Conservation (phyloP, 2,888 invertebrate species). For the Pimpla rufipes region DNA sequence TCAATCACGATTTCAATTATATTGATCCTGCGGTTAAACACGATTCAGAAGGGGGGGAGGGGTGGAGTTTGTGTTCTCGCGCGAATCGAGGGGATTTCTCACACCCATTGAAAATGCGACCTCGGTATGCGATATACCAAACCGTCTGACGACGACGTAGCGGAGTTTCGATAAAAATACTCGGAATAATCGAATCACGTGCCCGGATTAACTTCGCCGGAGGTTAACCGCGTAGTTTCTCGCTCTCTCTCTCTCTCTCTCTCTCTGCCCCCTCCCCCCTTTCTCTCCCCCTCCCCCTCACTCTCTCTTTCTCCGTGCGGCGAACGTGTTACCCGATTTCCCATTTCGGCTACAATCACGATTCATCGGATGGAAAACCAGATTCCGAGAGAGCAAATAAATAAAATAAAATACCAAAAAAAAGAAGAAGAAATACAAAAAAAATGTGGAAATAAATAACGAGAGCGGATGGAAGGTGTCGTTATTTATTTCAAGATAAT, state of each 20-base stretch:
- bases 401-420: constrained; percentile 17
- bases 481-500: constrained; percentile 38
- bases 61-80: constrained; percentile 20
- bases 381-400: constrained; percentile 48
- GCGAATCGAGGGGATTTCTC: constrained; percentile 52
- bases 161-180: constrained; percentile 53
- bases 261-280: neutral
- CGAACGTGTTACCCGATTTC: constrained; percentile 63
- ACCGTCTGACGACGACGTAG: constrained; percentile 42
- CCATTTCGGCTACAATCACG: constrained; percentile 66
- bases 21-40: constrained; percentile 69
- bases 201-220: constrained; percentile 65
- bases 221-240: constrained; percentile 53
- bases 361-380: constrained; percentile 68
- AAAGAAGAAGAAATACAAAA: too few species aligned
- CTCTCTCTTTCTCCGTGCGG: constrained; percentile 24
- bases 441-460: constrained; percentile 8
- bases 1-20: constrained; percentile 70
- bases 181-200: constrained; percentile 66
- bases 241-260: neutral
- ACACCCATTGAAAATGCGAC: constrained; percentile 39
- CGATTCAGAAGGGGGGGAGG: too few species aligned
- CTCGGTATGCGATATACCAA: constrained; percentile 38
- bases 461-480: constrained; percentile 17
- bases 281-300: neutral